Evolutionary conservation across 2,888 invertebrate genomes (phyloP).

Genomic region (Eupithecia vulgata): DNA sequence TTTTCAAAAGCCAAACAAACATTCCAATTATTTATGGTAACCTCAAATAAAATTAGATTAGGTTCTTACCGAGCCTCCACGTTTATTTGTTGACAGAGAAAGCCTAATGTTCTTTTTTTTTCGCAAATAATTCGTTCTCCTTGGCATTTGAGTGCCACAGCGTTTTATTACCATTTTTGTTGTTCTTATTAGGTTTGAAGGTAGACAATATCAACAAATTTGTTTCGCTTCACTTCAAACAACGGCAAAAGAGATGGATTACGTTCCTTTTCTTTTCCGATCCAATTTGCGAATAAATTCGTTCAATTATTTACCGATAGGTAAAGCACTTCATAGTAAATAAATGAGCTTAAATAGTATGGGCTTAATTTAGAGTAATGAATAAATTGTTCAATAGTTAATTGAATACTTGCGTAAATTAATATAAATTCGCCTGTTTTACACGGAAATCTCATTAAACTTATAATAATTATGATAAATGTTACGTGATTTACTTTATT

Average conservation of each 20-base stretch:
- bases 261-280: conserved; percentile 45
- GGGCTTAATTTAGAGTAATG: background rate
- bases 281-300: conserved; percentile 59
- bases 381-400: background rate
- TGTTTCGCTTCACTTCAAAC: conserved; percentile 65
- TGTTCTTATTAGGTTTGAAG: conserved; percentile 53
- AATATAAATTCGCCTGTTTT: background rate
- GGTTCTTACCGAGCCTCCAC: conserved; percentile 34
- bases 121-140: conserved; percentile 49
- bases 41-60: conserved; percentile 46
- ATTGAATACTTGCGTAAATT: background rate
- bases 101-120: conserved; percentile 38
- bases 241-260: conserved; percentile 57
- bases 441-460: background rate
- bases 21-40: conserved; percentile 43
- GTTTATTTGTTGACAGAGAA: conserved; percentile 50
- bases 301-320: conserved; percentile 33
- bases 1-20: conserved; percentile 40
- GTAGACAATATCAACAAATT: conserved; percentile 43
- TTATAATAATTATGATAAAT: background rate
- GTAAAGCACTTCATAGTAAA: background rate
- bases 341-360: background rate
- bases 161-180: conserved; percentile 60
- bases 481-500: background rate
- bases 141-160: conserved; percentile 54